Percentiles rank a stretch among this genome's conserved stretches.
phyloP scores from a whole-genome alignment of 2,888 invertebrate species.

The Bhutanitis thaidina region DNA sequence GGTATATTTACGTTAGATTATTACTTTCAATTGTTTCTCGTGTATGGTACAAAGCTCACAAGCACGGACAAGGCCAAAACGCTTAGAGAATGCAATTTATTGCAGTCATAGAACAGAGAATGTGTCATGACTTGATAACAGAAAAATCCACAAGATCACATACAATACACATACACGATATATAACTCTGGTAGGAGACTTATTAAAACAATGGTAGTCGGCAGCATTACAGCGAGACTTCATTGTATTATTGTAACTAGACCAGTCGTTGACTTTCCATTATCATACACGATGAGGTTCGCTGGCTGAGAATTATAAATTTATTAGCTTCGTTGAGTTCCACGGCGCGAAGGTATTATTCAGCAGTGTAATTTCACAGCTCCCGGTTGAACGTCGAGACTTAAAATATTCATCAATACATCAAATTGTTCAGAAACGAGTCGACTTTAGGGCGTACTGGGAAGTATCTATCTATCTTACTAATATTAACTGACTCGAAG shows the following conservation, averaged over 20 bases:
- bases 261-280: conserved; percentile 49
- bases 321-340: conserved; percentile 43
- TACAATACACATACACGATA: not conserved
- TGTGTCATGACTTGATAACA: conserved; percentile 21
- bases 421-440: conserved; percentile 30
- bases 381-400: conserved; percentile 33
- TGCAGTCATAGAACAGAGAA: conserved; percentile 43
- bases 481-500: conserved; percentile 17
- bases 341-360: conserved; percentile 31
- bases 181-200: not conserved
- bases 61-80: conserved; percentile 52
- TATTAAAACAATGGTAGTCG: conserved; percentile 10
- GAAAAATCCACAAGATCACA: conserved; percentile 14
- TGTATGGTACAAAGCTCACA: conserved; percentile 46
- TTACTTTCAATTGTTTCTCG: conserved; percentile 66
- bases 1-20: conserved; percentile 36
- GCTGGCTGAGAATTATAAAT: conserved; percentile 54
- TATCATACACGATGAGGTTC: conserved; percentile 61
- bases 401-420: conserved; percentile 45
- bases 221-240: conserved; percentile 30
- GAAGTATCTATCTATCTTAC: conserved; percentile 42
- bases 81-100: conserved; percentile 53
- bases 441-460: conserved; percentile 30
- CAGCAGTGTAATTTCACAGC: conserved; percentile 35
- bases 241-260: conserved; percentile 42